These are phyloP conservation scores for Hypena proboscidalis DNA, from an alignment of 2,888 invertebrate species.

Conservation along the genomic window DNA sequence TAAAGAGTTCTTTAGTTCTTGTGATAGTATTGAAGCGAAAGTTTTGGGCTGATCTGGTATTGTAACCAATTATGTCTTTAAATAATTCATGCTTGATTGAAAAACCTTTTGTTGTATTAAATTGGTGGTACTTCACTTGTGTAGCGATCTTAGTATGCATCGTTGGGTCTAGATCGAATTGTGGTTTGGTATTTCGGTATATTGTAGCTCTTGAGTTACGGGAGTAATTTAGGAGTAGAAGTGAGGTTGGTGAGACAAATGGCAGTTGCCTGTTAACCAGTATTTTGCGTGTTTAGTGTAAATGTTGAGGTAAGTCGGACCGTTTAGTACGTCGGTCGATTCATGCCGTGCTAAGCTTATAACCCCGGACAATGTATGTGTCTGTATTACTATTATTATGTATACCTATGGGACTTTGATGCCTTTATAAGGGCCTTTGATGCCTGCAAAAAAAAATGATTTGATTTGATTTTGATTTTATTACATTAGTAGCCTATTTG, in stretches of 20 bases:
- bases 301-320: conserved; percentile 4
- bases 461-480: too few relatives aligned
- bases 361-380: too few relatives aligned
- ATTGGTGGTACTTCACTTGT: background rate
- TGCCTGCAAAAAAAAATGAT: too few relatives aligned
- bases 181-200: conserved; percentile 3
- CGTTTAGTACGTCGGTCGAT: conserved; percentile 2
- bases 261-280: conserved; percentile 4
- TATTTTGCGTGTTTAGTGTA: conserved; percentile 5
- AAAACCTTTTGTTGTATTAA: conserved; percentile 17
- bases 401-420: too few relatives aligned
- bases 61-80: conserved; percentile 27
- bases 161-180: background rate
- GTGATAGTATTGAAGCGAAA: conserved; percentile 16
- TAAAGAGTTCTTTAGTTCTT: conserved; percentile 13
- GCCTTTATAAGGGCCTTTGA: too few relatives aligned
- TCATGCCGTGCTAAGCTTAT: background rate
- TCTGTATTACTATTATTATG: too few relatives aligned
- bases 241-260: conserved; percentile 10
- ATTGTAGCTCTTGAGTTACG: conserved; percentile 5
- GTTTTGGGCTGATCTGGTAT: conserved; percentile 17
- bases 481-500: too few relatives aligned
- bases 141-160: background rate
- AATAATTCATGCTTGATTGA: conserved; percentile 31
- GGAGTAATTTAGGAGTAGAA: conserved; percentile 8